Evolutionary conservation across 2,888 invertebrate genomes (phyloP).

Genomic region (Pyrochroa serraticornis): DNA sequence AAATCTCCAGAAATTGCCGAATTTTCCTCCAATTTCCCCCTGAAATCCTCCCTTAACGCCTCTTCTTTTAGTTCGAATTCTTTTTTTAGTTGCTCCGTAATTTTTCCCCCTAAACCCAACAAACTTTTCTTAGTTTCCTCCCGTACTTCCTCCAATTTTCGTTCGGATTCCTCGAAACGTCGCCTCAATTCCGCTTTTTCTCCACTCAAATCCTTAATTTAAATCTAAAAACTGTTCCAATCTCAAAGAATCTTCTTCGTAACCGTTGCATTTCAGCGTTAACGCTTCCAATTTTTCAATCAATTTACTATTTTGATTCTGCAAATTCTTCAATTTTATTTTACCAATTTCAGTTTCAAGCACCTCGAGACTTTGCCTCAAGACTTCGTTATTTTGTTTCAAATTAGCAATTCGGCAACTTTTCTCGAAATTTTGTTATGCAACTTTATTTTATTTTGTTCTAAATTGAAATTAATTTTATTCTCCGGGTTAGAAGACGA

Average conservation of each 20-base stretch:
- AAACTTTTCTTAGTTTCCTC: constrained; percentile 55
- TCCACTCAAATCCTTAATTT: constrained; percentile 39
- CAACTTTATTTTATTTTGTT: constrained; percentile 55
- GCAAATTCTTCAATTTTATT: constrained; percentile 50
- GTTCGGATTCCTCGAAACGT: constrained; percentile 13
- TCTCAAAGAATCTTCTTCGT: constrained; percentile 52
- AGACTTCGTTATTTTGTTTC: constrained; percentile 48
- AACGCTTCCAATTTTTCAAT: constrained; percentile 53
- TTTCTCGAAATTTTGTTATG: constrained; percentile 55
- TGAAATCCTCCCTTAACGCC: constrained; percentile 42
- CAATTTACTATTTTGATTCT: constrained; percentile 53
- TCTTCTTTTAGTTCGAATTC: constrained; percentile 43
- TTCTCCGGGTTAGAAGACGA: constrained; percentile 49
- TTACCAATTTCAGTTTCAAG: constrained; percentile 36
- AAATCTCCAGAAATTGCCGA: constrained; percentile 36
- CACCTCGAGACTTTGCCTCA: constrained; percentile 43
- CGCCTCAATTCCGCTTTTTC: constrained; percentile 35
- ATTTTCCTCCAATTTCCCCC: constrained; percentile 43
- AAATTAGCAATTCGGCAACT: constrained; percentile 50
- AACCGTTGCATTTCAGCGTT: constrained; percentile 46
- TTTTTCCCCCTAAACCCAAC: constrained; percentile 48
- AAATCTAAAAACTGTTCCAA: constrained; percentile 49
- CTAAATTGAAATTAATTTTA: constrained; percentile 54
- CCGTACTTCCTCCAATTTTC: constrained; percentile 49
- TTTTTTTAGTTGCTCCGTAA: constrained; percentile 41